Base-by-base conservation (phyloP, 2,797 vertebrate species). In the Hypotaenidia okinawae region DNA sequence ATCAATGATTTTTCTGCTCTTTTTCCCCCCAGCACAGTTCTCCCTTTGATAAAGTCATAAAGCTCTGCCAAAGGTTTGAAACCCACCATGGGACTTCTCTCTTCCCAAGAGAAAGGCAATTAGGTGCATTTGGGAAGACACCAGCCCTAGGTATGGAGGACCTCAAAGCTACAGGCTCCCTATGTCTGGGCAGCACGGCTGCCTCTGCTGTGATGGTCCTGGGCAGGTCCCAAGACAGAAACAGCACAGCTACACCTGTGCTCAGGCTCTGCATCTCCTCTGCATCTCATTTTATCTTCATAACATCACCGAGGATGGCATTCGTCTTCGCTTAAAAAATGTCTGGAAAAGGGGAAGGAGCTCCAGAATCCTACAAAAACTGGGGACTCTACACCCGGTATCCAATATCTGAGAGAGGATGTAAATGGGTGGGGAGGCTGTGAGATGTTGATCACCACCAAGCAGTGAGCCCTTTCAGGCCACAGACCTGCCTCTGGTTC, bases 41-140 rank as follows among this genome's bases (percentile, higher is more conserved):
- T 83, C 24, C 22, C 84, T 96, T 89, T 94, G 95, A 96, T 97
- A 96, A 96, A 96, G 85, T 94, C 89, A 90, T 77, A 92, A 96
- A 95, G 92, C 91, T 79, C 82, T 90, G 89, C 91, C 91, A 90
- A 85, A 88, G 89, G 95, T 92, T 73, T 95, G 83, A 93, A 89
- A 95, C 79, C 93, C 94, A 93, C 90, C 96, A 95, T 89, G 93
- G 94, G 89, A 95, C 78, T 94, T 80, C 72, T 96, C 52, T 87
- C 82, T 94, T 93, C 90, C 79, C 74, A 6, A 83, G 72, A 49
- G 47, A 32, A 52, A 17, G 52, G 27, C 28, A 32, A 43, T 13
- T 1, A 5, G 41, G 5, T 10, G 32, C 1, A 6, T 27, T 25
- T 22, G 78, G 16, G 16, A 37, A 37, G 58, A 32, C 59, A 33